A percentile compares a stretch with the other conserved stretches of the same genome.
Conservation (phyloP, 2,888 invertebrate species). For the Hirtodrosophila alboralis region DNA sequence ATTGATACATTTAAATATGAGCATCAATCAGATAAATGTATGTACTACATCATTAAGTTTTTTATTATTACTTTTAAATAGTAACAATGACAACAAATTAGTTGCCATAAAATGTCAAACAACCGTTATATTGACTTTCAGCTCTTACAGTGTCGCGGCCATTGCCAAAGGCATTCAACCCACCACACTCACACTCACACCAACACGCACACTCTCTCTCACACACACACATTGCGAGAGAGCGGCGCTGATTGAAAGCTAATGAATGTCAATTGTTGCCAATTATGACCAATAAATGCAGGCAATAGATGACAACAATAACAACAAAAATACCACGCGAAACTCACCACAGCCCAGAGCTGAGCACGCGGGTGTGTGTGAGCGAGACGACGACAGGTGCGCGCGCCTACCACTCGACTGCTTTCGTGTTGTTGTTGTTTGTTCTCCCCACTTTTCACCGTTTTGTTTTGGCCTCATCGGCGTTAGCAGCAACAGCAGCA, state of each 20-base stretch:
- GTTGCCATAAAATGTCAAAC: conserved; percentile 48
- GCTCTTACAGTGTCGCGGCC: conserved; percentile 48
- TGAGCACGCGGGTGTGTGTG: conserved; percentile 42
- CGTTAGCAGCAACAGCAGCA: conserved; percentile 33
- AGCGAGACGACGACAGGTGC: conserved; percentile 72
- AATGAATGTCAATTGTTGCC: conserved; percentile 83
- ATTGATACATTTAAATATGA: neutral
- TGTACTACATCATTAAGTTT: no score
- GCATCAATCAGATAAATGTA: no score
- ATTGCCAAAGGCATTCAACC: conserved; percentile 48
- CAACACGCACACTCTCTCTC: no score
- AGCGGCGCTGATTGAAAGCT: conserved; percentile 74
- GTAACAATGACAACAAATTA: no score
- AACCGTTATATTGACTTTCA: conserved; percentile 50
- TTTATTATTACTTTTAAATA: conserved; percentile 4
- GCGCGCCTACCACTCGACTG: conserved; percentile 49
- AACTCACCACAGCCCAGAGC: conserved; percentile 46
- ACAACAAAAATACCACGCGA: conserved; percentile 22
- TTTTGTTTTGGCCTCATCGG: conserved; percentile 33
- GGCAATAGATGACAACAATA: conserved; percentile 60
- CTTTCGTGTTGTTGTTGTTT: conserved; percentile 28
- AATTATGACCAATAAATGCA: conserved; percentile 83
- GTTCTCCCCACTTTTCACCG: conserved; percentile 34
- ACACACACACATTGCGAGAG: conserved; percentile 1
- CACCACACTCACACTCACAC: conserved; percentile 43